Conservation (phyloP, 2,888 invertebrate genomes). For the Acrocyrtus sp. region DNA sequence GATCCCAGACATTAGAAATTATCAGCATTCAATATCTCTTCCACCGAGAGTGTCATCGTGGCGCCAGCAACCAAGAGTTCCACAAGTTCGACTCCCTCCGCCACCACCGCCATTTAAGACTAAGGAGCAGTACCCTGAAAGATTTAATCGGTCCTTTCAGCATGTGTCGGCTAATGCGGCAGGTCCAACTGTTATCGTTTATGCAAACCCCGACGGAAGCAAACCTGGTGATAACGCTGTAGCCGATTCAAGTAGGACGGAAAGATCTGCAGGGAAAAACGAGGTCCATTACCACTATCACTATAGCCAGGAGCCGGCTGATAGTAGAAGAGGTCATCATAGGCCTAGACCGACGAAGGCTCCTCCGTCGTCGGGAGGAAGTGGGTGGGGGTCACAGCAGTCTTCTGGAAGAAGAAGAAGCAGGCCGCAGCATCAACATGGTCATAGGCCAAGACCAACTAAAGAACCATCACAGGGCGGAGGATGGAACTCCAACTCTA, state of each 20-base stretch:
- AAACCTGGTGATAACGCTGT: background rate
- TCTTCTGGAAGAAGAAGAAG: too few relatives aligned
- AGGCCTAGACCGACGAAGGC: slow-evolving; percentile 7
- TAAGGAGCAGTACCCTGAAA: background rate
- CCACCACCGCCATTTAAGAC: slow-evolving; percentile 2
- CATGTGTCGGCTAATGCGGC: slow-evolving; percentile 55
- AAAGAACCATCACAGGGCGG: background rate
- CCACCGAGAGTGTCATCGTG: slow-evolving; percentile 3
- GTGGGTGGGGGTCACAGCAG: background rate
- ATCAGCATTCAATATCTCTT: background rate
- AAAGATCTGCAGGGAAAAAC: slow-evolving; percentile 34
- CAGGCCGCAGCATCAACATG: background rate
- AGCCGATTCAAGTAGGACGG: background rate
- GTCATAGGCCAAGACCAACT: background rate
- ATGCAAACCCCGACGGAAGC: slow-evolving; percentile 47
- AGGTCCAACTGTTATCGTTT: slow-evolving; percentile 59
- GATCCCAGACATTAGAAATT: slow-evolving; percentile 6
- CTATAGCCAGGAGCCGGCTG: slow-evolving; percentile 22
- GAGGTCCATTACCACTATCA: slow-evolving; percentile 61
- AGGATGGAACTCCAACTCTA: background rate
- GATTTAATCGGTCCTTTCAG: slow-evolving; percentile 11
- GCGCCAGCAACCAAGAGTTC: background rate
- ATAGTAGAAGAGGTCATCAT: background rate
- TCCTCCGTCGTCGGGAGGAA: background rate
- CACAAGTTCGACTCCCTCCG: background rate